A percentile compares a stretch with the other conserved stretches of the same genome.
These are phyloP conservation scores for Rhyacophila evoluta DNA, from an alignment of 2,888 invertebrate species.

Conservation along the genomic window DNA sequence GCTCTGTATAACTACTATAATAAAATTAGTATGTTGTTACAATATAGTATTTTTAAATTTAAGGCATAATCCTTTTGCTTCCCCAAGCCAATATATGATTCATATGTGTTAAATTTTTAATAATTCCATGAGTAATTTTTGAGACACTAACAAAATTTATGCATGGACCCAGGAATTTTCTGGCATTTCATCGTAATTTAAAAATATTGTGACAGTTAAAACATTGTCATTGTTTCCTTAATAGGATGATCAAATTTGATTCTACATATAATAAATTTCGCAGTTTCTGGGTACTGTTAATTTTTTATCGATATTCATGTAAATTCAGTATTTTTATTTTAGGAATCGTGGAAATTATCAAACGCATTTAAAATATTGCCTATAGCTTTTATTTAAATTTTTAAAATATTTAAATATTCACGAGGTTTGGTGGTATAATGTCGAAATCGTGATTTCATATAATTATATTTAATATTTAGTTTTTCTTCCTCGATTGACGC, in stretches of 20 bases:
- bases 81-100: no score
- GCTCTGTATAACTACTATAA: neutral
- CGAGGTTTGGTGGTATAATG: neutral
- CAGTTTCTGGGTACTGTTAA: neutral
- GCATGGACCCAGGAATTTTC: no score
- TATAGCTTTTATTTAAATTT: neutral
- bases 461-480: neutral
- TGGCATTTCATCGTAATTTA: no score
- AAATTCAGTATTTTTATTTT: neutral
- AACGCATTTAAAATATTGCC: neutral
- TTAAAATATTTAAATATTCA: neutral
- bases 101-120: no score
- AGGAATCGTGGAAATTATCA: neutral
- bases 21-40: neutral
- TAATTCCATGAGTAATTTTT: no score
- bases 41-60: neutral
- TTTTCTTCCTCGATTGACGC: neutral
- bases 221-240: no score
- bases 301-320: no score
- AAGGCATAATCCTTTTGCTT: no score
- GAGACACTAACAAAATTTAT: no score
- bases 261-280: no score
- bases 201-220: no score
- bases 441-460: neutral
- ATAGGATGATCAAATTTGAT: no score